Conservation (phyloP, 2,888 invertebrate species). For the Stenchaetothrips biformis region DNA sequence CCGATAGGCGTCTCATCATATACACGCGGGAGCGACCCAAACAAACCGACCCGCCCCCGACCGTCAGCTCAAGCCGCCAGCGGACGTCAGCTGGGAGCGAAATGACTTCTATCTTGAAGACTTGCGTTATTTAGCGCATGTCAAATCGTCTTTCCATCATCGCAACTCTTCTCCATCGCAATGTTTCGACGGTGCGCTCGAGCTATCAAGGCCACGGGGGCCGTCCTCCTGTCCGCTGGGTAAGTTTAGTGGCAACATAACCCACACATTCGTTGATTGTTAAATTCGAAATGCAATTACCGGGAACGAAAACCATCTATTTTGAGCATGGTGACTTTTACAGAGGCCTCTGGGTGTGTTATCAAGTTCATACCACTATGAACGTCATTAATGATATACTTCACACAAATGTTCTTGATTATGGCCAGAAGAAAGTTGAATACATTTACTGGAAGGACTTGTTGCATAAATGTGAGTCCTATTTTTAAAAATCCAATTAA, state of each 20-base stretch:
- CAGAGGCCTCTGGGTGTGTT: not conserved
- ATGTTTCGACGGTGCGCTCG: not conserved
- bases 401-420: slow-evolving; percentile 16
- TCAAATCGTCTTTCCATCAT: no score
- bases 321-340: not conserved
- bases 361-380: not conserved
- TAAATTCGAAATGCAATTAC: not conserved
- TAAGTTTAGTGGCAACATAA: not conserved
- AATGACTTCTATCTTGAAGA: no score
- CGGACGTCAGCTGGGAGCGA: no score
- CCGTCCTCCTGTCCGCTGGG: not conserved
- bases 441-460: not conserved
- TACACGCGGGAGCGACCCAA: not conserved
- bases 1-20: no score
- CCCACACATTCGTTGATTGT: not conserved
- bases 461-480: not conserved
- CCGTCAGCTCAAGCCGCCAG: no score
- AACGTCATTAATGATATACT: not conserved
- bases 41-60: not conserved
- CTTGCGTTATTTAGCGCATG: no score
- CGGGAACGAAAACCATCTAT: no score
- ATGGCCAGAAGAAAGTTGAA: not conserved
- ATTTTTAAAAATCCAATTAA: not conserved
- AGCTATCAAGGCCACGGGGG: not conserved
- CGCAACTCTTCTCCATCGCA: not conserved